Evolutionary conservation across 1,140 invertebrate genomes (phyloP).

Genomic region (Anastrepha ludens): DNA sequence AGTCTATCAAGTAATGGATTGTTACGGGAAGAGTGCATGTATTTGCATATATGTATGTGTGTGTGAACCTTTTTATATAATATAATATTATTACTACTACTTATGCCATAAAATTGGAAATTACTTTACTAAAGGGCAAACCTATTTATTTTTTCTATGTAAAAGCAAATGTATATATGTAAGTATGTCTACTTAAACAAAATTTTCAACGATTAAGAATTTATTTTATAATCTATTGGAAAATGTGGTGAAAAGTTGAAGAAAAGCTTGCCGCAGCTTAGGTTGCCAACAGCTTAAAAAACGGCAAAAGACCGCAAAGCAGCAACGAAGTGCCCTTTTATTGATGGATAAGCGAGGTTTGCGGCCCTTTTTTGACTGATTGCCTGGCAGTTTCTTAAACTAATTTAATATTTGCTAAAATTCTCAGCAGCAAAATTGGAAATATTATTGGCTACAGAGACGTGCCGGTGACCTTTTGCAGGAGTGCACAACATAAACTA

Average conservation of each 20-base stretch:
- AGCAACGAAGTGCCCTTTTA: too few species aligned
- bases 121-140: too few species aligned
- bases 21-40: too few species aligned
- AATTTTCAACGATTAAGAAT: too few species aligned
- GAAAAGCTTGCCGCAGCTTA: background rate
- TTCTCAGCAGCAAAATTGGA: conserved; percentile 21
- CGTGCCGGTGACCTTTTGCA: background rate
- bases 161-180: background rate
- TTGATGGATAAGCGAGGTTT: background rate
- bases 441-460: background rate
- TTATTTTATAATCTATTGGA: background rate
- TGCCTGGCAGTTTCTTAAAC: background rate
- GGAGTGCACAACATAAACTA: background rate
- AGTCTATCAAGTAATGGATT: too few species aligned
- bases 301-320: too few species aligned
- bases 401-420: background rate
- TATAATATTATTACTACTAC: background rate
- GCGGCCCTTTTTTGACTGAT: background rate
- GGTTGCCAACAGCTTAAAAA: too few species aligned
- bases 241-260: conserved; percentile 2
- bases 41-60: background rate
- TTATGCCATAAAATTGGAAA: too few species aligned
- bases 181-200: background rate
- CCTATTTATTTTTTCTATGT: too few species aligned
- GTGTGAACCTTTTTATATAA: background rate